Evolutionary conservation across 2,888 invertebrate genomes (phyloP), one percentile per base, ranked within the genome.

Genomic region (Athripsodes cinereus): DNA sequence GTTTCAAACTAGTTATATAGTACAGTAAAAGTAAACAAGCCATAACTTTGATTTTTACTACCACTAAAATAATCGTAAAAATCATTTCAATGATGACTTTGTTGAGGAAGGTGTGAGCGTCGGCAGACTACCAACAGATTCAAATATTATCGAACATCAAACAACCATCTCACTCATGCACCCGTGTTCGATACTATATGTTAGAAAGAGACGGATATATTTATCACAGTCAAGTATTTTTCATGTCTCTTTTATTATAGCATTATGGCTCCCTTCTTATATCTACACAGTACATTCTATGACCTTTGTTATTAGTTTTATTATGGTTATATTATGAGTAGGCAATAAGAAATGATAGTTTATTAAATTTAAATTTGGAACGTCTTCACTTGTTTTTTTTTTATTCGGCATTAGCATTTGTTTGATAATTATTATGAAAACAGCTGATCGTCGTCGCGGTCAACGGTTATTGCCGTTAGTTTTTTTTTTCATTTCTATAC

Each of bases 21-120:
- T n/a, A n/a, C n/a, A n/a, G n/a, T n/a, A 56, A 22, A 54, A 56
- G 76, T 76, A 77, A 78, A 78, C 78, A 77, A 77, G 72, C 78
- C 74, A 77, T 78, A 77, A 78, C 78, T 78, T 78, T 78, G 78
- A 79, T 78, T 79, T 79, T 79, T 79, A 79, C 77, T 78, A 55
- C 57, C 63, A 78, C 78, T 79, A 78, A 64, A 78, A 79, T 79
- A 79, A 78, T 78, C 79, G 79, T 79, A 79, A 78, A n/a, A 78
- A 63, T 61, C 57, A 63, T 60, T 63, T 55, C 60, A 60, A 57
- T 64, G 62, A 62, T 61, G 62, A 61, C 10, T 10, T 3, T 3
- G 8, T 59, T 59, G 62, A 57, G 59, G 56, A 55, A 63, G 58
- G 60, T 55, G 59, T 49, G 55, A 55, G 48, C 44, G 34, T 49